Percentiles rank a stretch among this genome's conserved stretches.
phyloP scores from a whole-genome alignment of 2,888 invertebrate species.

The Trissolcus brochymenae region DNA sequence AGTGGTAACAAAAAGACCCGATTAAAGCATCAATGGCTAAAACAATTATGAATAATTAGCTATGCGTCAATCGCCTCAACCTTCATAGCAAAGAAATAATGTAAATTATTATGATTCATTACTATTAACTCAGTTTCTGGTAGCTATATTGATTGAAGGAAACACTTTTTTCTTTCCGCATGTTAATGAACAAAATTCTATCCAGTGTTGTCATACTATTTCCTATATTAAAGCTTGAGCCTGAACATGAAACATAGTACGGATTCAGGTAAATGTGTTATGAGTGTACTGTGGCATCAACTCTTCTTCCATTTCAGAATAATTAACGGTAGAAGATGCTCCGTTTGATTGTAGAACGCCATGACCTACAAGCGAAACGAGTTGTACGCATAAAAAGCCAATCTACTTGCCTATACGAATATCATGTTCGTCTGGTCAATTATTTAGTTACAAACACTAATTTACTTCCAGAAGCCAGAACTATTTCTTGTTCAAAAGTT shows the following conservation, averaged over 20 bases:
- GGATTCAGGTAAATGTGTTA: slow-evolving; percentile 31
- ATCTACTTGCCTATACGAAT: too few species aligned
- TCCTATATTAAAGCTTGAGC: not conserved
- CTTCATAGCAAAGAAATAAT: too few species aligned
- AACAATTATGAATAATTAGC: too few species aligned
- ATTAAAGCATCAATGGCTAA: too few species aligned
- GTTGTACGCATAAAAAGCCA: slow-evolving; percentile 23
- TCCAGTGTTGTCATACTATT: not conserved
- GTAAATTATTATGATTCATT: too few species aligned
- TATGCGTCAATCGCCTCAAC: too few species aligned
- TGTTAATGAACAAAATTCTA: not conserved
- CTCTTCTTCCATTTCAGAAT: slow-evolving; percentile 30
- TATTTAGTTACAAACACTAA: too few species aligned
- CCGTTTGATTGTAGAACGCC: slow-evolving; percentile 47
- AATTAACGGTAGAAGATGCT: slow-evolving; percentile 52
- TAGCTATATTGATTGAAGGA: too few species aligned
- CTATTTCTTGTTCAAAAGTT: too few species aligned
- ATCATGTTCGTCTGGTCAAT: too few species aligned
- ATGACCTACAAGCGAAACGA: slow-evolving; percentile 46
- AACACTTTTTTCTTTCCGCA: not conserved
- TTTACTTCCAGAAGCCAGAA: not conserved
- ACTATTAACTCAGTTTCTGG: too few species aligned
- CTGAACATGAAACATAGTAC: slow-evolving; percentile 5
- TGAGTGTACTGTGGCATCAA: slow-evolving; percentile 22
- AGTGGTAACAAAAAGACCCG: too few species aligned